phyloP scores from a whole-genome alignment of 1,140 invertebrate species.

The Drosophila parvula region DNA sequence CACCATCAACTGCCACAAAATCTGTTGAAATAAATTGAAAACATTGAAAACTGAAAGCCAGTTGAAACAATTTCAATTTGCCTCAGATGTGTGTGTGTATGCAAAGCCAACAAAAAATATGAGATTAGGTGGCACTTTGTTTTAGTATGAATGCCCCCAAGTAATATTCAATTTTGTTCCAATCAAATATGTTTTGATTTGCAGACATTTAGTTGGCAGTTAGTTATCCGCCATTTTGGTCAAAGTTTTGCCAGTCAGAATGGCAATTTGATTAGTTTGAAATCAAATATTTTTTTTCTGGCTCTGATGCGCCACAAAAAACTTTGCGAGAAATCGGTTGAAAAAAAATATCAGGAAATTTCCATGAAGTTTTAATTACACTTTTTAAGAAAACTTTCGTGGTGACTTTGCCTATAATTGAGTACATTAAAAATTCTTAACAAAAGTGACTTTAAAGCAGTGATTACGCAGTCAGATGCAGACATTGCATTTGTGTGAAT shows the following conservation, averaged over 20 bases:
- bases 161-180: constrained; percentile 17
- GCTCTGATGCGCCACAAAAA: constrained; percentile 20
- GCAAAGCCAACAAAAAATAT: constrained; percentile 24
- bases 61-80: constrained; percentile 48
- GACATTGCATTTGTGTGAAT: too few species aligned
- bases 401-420: too few species aligned
- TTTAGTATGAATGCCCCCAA: constrained; percentile 14
- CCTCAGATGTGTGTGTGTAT: constrained; percentile 6
- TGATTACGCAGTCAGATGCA: too few species aligned
- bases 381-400: constrained; percentile 2
- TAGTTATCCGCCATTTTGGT: constrained; percentile 13
- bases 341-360: constrained; percentile 26
- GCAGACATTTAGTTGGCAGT: constrained; percentile 32
- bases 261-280: constrained; percentile 59
- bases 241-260: constrained; percentile 34
- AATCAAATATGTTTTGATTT: constrained; percentile 55
- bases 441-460: not conserved
- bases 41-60: constrained; percentile 12
- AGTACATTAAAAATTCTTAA: not conserved
- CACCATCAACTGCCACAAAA: constrained; percentile 12
- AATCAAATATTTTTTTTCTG: constrained; percentile 16
- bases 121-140: constrained; percentile 40
- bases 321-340: constrained; percentile 31
- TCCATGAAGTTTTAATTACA: constrained; percentile 21
- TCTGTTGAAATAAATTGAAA: constrained; percentile 24